Evolutionary conservation across 2,888 invertebrate species (phyloP).

Genomic region (Cactoblastis cactorum): DNA sequence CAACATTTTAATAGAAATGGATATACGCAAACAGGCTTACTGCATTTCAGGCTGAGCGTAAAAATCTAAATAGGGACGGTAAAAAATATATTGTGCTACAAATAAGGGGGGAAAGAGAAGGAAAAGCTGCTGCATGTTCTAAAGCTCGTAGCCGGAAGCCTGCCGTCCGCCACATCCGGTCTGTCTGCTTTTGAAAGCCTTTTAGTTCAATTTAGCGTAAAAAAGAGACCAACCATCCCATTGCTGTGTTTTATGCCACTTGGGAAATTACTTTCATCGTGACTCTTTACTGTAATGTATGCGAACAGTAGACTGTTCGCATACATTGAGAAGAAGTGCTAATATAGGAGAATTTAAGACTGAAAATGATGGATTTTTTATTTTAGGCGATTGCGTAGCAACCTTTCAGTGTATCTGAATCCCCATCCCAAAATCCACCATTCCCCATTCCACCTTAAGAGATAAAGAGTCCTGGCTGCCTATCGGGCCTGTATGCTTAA

Average conservation of each 20-base stretch:
- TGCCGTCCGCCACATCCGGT: slow-evolving; percentile 61
- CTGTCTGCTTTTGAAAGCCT: slow-evolving; percentile 66
- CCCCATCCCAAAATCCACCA: too few relatives aligned
- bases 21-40: too few relatives aligned
- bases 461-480: too few relatives aligned
- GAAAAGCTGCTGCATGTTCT: slow-evolving; percentile 49
- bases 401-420: too few relatives aligned
- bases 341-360: too few relatives aligned
- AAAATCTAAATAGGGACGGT: not conserved
- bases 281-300: slow-evolving; percentile 26
- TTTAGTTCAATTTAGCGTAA: slow-evolving; percentile 75
- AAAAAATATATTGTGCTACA: slow-evolving; percentile 26
- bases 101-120: slow-evolving; percentile 37
- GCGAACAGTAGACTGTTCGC: too few relatives aligned
- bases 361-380: too few relatives aligned
- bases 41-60: not conserved
- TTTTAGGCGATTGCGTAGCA: too few relatives aligned
- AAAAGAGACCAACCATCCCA: slow-evolving; percentile 51
- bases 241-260: slow-evolving; percentile 56
- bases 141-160: slow-evolving; percentile 56
- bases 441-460: too few relatives aligned
- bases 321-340: slow-evolving; percentile 19
- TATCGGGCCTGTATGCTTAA: too few relatives aligned
- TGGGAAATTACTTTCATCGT: slow-evolving; percentile 48
- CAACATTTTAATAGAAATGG: too few relatives aligned